Evolutionary conservation across 2,888 invertebrate genomes (phyloP), one percentile per base, ranked within the genome.

Genomic region (Muschampia plurimacula): DNA sequence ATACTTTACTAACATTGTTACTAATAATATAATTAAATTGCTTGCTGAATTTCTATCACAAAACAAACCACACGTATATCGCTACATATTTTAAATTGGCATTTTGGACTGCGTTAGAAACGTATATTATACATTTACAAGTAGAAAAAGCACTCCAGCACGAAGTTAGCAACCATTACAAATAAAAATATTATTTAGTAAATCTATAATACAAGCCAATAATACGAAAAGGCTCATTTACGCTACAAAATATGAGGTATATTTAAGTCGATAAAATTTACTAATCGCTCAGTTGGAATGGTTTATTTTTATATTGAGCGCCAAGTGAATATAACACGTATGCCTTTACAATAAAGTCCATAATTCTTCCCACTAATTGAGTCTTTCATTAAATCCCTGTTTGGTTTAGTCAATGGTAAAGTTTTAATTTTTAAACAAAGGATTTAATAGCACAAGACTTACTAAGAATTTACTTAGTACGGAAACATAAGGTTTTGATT

Each of bases 191-290:
- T n/a, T 9, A 81, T 79, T 71, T n/a, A 75, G 78, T 75, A 79
- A 83, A 79, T 80, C 80, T 81, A 81, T 79, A 75, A 77, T 78
- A 83, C 79, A 86, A 84, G 86, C 86, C 84, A 84, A 86, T 83
- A 76, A 84, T 79, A 80, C 71, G 85, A 84, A 81, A 80, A 84
- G 86, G 86, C 87, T 83, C 80, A 83, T 83, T 81, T 82, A 79
- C 78, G 84, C 92, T 93, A 92, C 89, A 86, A 87, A 92, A 91
- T 89, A 92, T 91, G 93, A 93, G 93, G 92, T 92, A 92, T 89
- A 86, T 89, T 81, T 83, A 79, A 82, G 81, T 86, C 75, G 75
- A 74, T 77, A 69, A 49, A 59, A 57, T 63, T 57, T 67, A 10
- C 67, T 67, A 72, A 36, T 32, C 72, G 66, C 62, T 41, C 72